Base-by-base conservation (phyloP, 1,140 invertebrate species). In the Phthorimaea operculella region DNA sequence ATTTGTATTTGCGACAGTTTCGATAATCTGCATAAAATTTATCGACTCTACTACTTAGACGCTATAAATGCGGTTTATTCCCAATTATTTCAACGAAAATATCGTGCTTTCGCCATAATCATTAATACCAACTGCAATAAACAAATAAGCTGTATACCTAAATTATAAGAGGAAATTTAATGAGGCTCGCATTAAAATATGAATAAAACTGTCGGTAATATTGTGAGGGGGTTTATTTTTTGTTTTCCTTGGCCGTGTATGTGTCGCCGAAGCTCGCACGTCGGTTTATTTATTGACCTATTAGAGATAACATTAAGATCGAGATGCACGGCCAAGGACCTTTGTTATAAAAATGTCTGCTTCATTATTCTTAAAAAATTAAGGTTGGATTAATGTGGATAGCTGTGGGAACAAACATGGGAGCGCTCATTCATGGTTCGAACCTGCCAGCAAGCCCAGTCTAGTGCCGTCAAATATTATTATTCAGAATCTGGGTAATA, bases 301-400 rank as follows among this genome's bases (percentile, higher is more conserved):
- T 85, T 85, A 85, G 79, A 85, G 79, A 85, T 85, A 83, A 85
- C 82, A 85, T 83, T 80, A 80, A 83, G 82, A 85, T 85, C 82
- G 72, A 81, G 82, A 83, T 83, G 79, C 81, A 83, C 82, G 82
- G 79, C 77, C 74, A 82, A 83, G 79, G 82, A 85, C 77, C 82
- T 85, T 85, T 85, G 82, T 85, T 85, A 83, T 83, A 85, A 84
- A 85, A 84, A 84, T 82, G 76, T 78, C 77, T 73, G 73, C 76
- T 75, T 80, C 79, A 80, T 83, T 83, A 82, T 83, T 85, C 73
- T 85, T 79, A 71, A 85, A 83, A 70, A 81, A 80, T 80, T 76
- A 72, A 69, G 66, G 68, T 57, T 48, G 44, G 63, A 45, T 59
- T 76, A 77, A 64, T 63, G 52, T 79, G 75, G 76, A 79, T 64